Conservation (phyloP, 2,888 invertebrate species). For the Balanococcus diminutus region DNA sequence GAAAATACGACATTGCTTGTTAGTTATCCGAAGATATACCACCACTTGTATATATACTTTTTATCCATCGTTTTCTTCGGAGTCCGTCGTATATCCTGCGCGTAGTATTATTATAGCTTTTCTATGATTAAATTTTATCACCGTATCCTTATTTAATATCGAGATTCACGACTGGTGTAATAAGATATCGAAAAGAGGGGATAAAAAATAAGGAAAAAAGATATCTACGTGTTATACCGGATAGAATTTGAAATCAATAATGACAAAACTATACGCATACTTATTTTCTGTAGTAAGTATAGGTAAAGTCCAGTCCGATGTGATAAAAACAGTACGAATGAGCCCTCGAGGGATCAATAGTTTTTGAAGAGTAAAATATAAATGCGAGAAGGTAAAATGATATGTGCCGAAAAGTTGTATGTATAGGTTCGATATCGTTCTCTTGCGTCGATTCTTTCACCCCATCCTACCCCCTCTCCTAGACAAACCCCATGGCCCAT, state of each 20-base stretch:
- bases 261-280: background rate
- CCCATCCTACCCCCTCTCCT: no score
- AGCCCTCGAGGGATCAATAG: background rate
- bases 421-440: background rate
- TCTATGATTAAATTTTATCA: background rate
- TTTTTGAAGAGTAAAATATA: background rate
- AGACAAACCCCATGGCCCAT: background rate
- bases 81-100: no score
- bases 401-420: background rate
- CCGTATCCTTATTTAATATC: background rate
- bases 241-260: background rate
- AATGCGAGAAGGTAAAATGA: background rate
- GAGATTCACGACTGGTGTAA: no score
- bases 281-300: background rate
- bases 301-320: background rate
- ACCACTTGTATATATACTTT: no score
- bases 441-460: background rate
- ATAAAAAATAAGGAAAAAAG: no score
- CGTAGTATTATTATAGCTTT: no score
- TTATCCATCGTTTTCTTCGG: background rate
- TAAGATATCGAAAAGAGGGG: no score
- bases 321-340: constrained; percentile 2
- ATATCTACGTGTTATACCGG: background rate
- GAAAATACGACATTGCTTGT: background rate
- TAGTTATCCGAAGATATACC: background rate